Base-by-base conservation (phyloP, 2,113 vertebrate species). In the Hipposideros armiger region DNA sequence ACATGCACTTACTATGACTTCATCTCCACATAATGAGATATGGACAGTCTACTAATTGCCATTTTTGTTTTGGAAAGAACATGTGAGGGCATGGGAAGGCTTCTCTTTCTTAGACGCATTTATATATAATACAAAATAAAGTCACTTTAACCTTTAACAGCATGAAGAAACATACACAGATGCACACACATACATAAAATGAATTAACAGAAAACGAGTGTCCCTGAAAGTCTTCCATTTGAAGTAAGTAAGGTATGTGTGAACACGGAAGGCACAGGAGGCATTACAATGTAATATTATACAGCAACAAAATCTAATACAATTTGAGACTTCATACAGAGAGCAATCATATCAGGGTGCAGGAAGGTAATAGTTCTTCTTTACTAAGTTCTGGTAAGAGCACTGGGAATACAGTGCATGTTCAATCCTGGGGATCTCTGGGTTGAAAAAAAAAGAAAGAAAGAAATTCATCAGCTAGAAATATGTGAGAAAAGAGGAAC, bases 241-340 rank as follows among this genome's bases (percentile, higher is more conserved):
- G 56, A 92, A 91, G 32, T 94, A 91, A 93, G 32, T 94, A 91
- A 93, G 40, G 20, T 94, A 91, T 96, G 58, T 95, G 66, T 95
- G 95, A 95, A 85, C 91, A 96, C 0, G 1, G 47, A 86, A 67
- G 50, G 26, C 84, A 92, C 2, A 2, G 64, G n/a, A 89, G 58
- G 64, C 40, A 60, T 84, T 96, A 52, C 28, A 92, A 47, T 87
- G 30, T 80, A 95, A 93, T 89, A 20, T 92, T 87, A 85, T 78
- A 95, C 7, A 84, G 87, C 36, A 90, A 93, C 58, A 85, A 47
- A 95, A 95, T 87, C 58, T 95, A 96, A 97, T 90, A 87, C 90
- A 93, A 91, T 96, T 67, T 95, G 80, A 73, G 96, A 93, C 76
- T 95, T 97, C 95, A 95, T 87, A 95, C 66, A 66, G 92, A 94